phyloP scores from a whole-genome alignment of 2,113 vertebrate genomes.

The Heptranchias perlo region DNA sequence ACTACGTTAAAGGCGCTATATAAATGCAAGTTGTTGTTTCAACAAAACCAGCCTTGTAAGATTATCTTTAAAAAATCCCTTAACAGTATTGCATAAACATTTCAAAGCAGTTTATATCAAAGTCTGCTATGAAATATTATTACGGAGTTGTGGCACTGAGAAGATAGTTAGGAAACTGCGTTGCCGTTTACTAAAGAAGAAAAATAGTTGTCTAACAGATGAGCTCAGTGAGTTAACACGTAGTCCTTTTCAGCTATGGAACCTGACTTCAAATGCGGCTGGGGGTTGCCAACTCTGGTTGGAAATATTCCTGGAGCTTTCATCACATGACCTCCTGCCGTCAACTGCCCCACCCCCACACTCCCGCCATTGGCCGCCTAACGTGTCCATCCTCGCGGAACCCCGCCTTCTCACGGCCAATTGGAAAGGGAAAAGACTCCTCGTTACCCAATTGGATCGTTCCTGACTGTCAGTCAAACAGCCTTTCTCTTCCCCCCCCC shows the following conservation, averaged over 20 bases:
- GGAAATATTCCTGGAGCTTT: not conserved
- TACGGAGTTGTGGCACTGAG: not conserved
- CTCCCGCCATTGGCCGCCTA: too few species aligned
- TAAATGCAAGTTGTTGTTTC: too few species aligned
- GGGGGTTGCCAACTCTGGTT: not conserved
- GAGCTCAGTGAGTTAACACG: not conserved
- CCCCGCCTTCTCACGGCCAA: not conserved
- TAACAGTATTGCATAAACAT: not conserved
- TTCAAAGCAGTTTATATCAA: not conserved
- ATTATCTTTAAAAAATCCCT: not conserved
- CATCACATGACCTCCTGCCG: not conserved
- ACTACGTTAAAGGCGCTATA: too few species aligned
- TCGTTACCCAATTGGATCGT: not conserved
- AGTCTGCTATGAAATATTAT: not conserved
- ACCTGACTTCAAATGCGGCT: not conserved
- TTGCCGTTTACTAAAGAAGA: not conserved
- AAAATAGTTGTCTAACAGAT: not conserved
- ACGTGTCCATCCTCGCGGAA: not conserved
- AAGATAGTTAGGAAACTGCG: not conserved
- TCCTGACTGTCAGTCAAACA: not conserved
- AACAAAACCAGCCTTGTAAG: not conserved
- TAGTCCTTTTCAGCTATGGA: not conserved
- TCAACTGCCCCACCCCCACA: too few species aligned
- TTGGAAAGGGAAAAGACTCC: too few species aligned
- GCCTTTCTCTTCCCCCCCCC: not conserved